Conservation (phyloP, 2,797 vertebrate species). For the Acanthurus lineatus region DNA sequence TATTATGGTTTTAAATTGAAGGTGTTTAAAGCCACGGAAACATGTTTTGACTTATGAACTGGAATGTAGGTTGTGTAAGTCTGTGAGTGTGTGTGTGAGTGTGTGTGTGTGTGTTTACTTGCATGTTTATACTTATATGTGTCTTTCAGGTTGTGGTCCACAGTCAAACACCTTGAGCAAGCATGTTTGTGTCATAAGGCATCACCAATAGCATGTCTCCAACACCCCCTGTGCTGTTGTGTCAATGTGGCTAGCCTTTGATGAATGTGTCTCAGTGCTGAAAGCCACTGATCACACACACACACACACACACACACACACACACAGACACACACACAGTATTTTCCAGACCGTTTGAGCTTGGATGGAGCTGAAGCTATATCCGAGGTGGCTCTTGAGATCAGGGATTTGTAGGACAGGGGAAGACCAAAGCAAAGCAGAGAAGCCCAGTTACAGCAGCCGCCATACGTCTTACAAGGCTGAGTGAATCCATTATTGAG, state of each 20-base stretch:
- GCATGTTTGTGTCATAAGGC: conserved; percentile 15
- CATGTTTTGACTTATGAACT: conserved; percentile 65
- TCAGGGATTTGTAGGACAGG: conserved; percentile 29
- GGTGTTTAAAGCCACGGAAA: conserved; percentile 49
- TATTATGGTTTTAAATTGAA: conserved; percentile 55
- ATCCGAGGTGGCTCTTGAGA: conserved; percentile 35
- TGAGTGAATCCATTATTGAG: conserved; percentile 42
- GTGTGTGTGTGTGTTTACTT: conserved; percentile 25
- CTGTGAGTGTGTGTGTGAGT: conserved; percentile 7
- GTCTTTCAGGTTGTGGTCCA: conserved; percentile 7
- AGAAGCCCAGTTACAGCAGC: conserved; percentile 5
- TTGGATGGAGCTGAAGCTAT: conserved; percentile 4
- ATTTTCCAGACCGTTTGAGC: conserved; percentile 44
- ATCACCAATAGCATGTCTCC: conserved; percentile 19
- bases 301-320: conserved; percentile 29
- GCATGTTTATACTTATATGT: conserved; percentile 6
- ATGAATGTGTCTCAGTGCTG: conserved; percentile 40
- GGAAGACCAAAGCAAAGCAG: conserved; percentile 33
- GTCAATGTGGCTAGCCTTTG: conserved; percentile 21
- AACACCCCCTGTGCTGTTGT: conserved; percentile 20
- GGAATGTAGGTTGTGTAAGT: conserved; percentile 55
- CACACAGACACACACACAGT: conserved; percentile 11
- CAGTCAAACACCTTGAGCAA: conserved; percentile 20
- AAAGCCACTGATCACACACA: conserved; percentile 35
- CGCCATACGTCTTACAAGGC: conserved; percentile 22